A percentile compares a stretch with the other conserved stretches of the same genome.
phyloP scores from a whole-genome alignment of 2,797 vertebrate species.

The Darevskia mixta region DNA sequence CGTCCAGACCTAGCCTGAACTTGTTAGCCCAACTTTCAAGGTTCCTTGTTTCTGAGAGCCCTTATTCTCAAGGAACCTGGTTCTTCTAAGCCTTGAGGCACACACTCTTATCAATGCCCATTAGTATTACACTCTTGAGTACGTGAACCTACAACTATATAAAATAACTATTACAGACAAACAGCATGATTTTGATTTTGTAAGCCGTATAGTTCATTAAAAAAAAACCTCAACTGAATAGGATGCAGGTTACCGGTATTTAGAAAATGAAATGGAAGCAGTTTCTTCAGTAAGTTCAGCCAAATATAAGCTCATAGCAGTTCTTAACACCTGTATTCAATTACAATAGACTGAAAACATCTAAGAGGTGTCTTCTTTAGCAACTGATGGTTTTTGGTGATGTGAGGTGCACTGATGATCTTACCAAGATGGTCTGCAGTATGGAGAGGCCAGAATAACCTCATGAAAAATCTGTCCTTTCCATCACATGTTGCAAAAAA shows the following conservation, averaged over 20 bases:
- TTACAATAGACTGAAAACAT: not conserved
- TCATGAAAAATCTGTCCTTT: not conserved
- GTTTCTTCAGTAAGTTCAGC: conserved; percentile 4
- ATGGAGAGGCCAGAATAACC: not conserved
- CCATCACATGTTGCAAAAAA: not conserved
- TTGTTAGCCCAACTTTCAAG: too few species aligned
- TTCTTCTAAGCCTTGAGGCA: too few species aligned
- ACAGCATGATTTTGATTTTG: not conserved
- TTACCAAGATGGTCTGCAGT: not conserved
- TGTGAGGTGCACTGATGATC: not conserved
- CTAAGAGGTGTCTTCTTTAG: not conserved
- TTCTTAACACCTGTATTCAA: conserved; percentile 17
- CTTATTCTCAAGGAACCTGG: too few species aligned
- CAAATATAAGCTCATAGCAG: not conserved
- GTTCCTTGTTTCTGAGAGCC: too few species aligned
- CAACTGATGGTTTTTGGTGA: not conserved
- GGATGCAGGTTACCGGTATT: not conserved
- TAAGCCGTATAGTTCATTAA: not conserved
- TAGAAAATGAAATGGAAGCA: not conserved
- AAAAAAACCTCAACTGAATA: not conserved
- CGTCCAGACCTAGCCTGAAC: too few species aligned
- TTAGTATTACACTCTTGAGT: not conserved
- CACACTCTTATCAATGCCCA: not conserved
- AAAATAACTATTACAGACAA: not conserved
- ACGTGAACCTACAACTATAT: not conserved